Percentiles rank a stretch among this genome's conserved stretches.
phyloP scores from a whole-genome alignment of 2,888 invertebrate species.

The Platerodrilus igneus region DNA sequence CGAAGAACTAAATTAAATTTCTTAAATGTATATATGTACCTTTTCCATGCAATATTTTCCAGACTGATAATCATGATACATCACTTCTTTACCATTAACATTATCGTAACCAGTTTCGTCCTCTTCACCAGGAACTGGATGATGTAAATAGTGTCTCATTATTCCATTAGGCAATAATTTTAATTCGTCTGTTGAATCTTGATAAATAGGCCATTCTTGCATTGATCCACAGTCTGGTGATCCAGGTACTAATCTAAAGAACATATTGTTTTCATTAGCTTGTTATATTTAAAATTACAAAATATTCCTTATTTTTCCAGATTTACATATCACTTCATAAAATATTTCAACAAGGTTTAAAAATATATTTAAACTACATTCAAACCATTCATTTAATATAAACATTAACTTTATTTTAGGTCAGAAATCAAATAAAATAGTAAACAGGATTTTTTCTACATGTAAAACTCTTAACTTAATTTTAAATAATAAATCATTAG shows the following conservation, averaged over 20 bases:
- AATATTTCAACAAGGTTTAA: too few species aligned
- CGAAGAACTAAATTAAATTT: too few species aligned
- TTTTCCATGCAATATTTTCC: constrained; percentile 81
- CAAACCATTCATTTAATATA: too few species aligned
- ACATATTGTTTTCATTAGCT: too few species aligned
- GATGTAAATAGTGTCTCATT: constrained; percentile 67
- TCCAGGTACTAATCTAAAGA: constrained; percentile 57
- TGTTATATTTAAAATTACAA: too few species aligned
- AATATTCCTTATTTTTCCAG: too few species aligned
- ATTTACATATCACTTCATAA: too few species aligned
- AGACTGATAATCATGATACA: constrained; percentile 66
- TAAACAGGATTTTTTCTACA: too few species aligned
- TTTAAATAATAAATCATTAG: too few species aligned
- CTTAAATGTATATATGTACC: constrained; percentile 46
- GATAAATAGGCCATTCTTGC: constrained; percentile 63
- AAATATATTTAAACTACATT: too few species aligned
- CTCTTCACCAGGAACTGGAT: constrained; percentile 46
- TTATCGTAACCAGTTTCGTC: constrained; percentile 46
- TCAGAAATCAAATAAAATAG: constrained; percentile 6
- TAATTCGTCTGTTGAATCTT: constrained; percentile 57
- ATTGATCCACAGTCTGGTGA: constrained; percentile 66
- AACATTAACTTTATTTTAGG: too few species aligned
- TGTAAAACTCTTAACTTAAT: too few species aligned
- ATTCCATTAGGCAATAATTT: constrained; percentile 65
- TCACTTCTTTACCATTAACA: constrained; percentile 49